Percentiles rank a stretch among this genome's conserved stretches.
Evolutionary conservation across 2,113 vertebrate genomes (phyloP).

Genomic region (Ceyx cyanopectus): DNA sequence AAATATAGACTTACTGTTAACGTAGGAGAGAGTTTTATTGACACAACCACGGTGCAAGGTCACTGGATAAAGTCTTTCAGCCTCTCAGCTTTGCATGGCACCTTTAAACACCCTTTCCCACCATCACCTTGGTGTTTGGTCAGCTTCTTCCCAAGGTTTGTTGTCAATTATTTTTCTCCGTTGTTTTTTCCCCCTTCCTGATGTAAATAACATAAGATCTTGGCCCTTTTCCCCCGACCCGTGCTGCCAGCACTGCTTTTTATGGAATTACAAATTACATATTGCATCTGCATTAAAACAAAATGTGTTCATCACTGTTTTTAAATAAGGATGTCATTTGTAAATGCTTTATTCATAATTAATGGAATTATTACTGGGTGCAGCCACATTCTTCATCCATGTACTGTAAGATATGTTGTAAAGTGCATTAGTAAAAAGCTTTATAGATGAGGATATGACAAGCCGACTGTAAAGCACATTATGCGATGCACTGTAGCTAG

Average conservation of each 20-base stretch:
- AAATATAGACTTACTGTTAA: slow-evolving; percentile 22
- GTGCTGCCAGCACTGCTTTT: not conserved
- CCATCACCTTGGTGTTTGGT: not conserved
- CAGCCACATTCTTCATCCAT: slow-evolving; percentile 49
- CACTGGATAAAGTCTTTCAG: not conserved
- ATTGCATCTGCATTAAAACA: slow-evolving; percentile 23
- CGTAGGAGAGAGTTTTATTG: slow-evolving; percentile 55
- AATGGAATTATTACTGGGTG: slow-evolving; percentile 51
- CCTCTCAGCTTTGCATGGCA: not conserved
- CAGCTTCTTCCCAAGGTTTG: not conserved
- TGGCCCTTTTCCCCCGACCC: not conserved
- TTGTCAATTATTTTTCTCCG: not conserved
- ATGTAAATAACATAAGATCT: not conserved
- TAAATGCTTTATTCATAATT: slow-evolving; percentile 44
- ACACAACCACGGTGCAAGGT: slow-evolving; percentile 32
- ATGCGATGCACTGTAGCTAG: not conserved
- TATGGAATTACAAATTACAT: slow-evolving; percentile 25
- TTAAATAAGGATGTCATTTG: slow-evolving; percentile 54
- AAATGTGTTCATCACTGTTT: slow-evolving; percentile 29
- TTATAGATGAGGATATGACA: slow-evolving; percentile 34
- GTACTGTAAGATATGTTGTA: slow-evolving; percentile 17
- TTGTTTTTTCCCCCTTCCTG: not conserved
- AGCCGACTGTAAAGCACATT: not conserved
- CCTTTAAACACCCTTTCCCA: not conserved
- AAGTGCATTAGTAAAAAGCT: slow-evolving; percentile 52